A percentile compares a stretch with the other conserved stretches of the same genome.
Conservation (phyloP, 2,888 invertebrate species). For the Drosophila eohydei region DNA sequence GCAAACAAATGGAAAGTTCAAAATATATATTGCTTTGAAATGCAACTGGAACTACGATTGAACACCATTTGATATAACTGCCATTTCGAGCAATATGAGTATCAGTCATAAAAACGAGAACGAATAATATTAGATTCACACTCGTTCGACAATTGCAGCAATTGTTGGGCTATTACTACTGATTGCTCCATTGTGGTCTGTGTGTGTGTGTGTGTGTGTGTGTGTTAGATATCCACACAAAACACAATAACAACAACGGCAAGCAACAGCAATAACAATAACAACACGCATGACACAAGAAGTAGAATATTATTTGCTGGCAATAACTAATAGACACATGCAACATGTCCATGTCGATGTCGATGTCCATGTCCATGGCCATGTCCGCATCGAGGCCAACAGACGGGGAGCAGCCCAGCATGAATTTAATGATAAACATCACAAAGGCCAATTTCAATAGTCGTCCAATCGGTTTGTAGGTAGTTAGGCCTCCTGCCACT, state of each 20-base stretch:
- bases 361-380: slow-evolving; percentile 10
- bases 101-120: slow-evolving; percentile 63
- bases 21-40: slow-evolving; percentile 5
- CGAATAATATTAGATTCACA: slow-evolving; percentile 54
- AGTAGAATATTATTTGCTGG: slow-evolving; percentile 67
- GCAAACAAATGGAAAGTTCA: slow-evolving; percentile 33
- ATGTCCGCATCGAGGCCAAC: slow-evolving; percentile 9
- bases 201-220: slow-evolving; percentile 1
- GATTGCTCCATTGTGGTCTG: slow-evolving; percentile 69
- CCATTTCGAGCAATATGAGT: slow-evolving; percentile 4
- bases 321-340: slow-evolving; percentile 60
- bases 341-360: slow-evolving; percentile 34
- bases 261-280: slow-evolving; percentile 20
- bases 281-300: slow-evolving; percentile 43
- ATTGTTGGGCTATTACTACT: slow-evolving; percentile 61
- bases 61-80: slow-evolving; percentile 19
- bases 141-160: slow-evolving; percentile 56
- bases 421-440: slow-evolving; percentile 71
- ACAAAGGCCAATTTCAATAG: slow-evolving; percentile 56
- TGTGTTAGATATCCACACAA: slow-evolving; percentile 29
- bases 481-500: slow-evolving; percentile 11
- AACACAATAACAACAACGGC: slow-evolving; percentile 47
- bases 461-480: slow-evolving; percentile 1
- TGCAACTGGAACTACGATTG: slow-evolving; percentile 12
- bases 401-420: slow-evolving; percentile 38